Evolutionary conservation across 1,140 invertebrate genomes (phyloP).

Genomic region (Drosophila mauritiana): DNA sequence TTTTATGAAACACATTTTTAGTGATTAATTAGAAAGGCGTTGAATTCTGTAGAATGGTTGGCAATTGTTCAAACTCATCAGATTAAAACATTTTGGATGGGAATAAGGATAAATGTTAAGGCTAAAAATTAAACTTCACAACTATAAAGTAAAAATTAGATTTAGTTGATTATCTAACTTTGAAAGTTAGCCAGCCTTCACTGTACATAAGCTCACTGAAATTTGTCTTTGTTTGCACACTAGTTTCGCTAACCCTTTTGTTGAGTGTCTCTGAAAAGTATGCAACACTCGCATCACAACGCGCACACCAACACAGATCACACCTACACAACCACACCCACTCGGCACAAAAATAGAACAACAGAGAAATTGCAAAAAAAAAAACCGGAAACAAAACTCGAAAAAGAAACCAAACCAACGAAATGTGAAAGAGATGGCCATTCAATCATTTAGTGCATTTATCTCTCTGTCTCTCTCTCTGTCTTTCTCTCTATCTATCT

Average conservation of each 20-base stretch:
- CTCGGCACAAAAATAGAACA: constrained; percentile 36
- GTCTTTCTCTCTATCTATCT: constrained; percentile 34
- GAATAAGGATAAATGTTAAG: neutral
- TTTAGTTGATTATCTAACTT: neutral
- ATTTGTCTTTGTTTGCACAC: constrained; percentile 25
- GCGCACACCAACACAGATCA: constrained; percentile 19
- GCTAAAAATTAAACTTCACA: neutral
- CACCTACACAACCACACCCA: constrained; percentile 4
- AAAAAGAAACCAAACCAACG: constrained; percentile 9
- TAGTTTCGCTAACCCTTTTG: constrained; percentile 27
- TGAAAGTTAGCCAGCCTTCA: constrained; percentile 14
- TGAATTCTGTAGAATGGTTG: neutral
- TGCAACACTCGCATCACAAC: constrained; percentile 3
- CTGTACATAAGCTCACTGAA: constrained; percentile 19
- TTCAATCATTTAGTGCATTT: constrained; percentile 78
- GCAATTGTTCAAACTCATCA: neutral
- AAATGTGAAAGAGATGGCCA: constrained; percentile 41
- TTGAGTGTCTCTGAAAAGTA: constrained; percentile 33
- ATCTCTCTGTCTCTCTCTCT: constrained; percentile 66
- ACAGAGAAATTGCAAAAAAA: constrained; percentile 25
- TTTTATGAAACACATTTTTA: neutral
- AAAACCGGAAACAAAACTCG: constrained; percentile 28
- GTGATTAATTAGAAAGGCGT: neutral
- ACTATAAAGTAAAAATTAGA: neutral
- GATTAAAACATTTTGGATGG: neutral